Base-by-base conservation (phyloP, 2,888 invertebrate species). In the Tyria jacobaeae region DNA sequence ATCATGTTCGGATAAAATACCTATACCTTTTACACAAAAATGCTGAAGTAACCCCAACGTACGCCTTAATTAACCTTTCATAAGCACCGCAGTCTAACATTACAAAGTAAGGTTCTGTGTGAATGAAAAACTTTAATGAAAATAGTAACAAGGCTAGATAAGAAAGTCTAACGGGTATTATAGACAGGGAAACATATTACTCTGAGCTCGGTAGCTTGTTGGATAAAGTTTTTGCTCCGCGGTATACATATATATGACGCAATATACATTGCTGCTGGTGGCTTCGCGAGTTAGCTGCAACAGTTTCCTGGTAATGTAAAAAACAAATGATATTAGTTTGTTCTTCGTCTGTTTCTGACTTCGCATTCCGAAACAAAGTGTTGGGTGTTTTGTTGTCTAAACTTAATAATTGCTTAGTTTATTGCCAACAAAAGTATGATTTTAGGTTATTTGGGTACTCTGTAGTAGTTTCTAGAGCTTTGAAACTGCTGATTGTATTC, bases 101-200 rank as follows among this genome's bases (percentile, higher is more conserved):
- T 66, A 79, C 77, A 67, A 68, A 67, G 70, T 64, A 55, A 55
- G 64, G 55, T 59, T 54, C 58, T 62, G 50, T 55, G 52, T 57
- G 56, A 61, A 57, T 64, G 68, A 62, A 72, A 62, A 76, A 78
- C 62, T 76, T 70, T 64, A 73, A 78, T 73, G 73, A 79, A 79
- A 72, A 63, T 57, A 60, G 71, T 73, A 68, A 71, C 62, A 64
- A 47, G 39, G 14, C 15, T 34, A 76, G 79, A 71, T 69, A 73
- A 66, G 61, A 62, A 48, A 54, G 51, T 64, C 69, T 57, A 57
- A 54, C 53, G 17, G 53, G 25, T 69, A 71, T 76, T 67, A 70
- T 65, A 66, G 73, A 73, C 70, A 60, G 15, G 34, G 14, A 48
- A 53, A 62, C 48, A 57, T 54, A 53, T 39, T 49, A 62, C 37